Base-by-base conservation (phyloP, 2,113 vertebrate genomes). In the Cricetomys ansorgei region DNA sequence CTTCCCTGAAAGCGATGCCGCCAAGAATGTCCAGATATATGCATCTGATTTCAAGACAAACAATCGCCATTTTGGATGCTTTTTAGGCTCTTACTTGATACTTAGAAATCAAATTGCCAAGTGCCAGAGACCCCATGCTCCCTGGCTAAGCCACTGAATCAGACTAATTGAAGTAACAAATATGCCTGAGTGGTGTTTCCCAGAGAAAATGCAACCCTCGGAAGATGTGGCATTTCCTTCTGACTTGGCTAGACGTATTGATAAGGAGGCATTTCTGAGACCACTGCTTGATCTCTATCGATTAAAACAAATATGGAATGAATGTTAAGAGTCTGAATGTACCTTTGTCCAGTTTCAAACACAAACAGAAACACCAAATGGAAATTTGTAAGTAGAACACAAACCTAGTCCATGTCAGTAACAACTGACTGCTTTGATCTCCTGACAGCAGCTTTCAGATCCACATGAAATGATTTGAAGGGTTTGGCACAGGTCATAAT, bases 121-220 rank as follows among this genome's bases (percentile, higher is more conserved):
- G 59, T 83, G 94, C 97, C 95, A 90, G 96, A 95, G 95, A 96
- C 97, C 97, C 96, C 97, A 95, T 77, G 79, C 64, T 98, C 97
- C 93, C 96, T 81, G 77, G 86, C 94, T 94, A 88, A 97, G 94
- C 79, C 95, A 96, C 45, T 86, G 97, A 97, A 97, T 98, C 97
- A 98, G 98, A 83, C 23, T 72, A 97, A 97, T 97, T 97, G 98
- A 98, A 96, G 97, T 86, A 97, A 98, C 91, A 98, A 97, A 98
- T 96, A 94, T 40, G 76, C 96, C 96, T 65, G 40, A 95, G 73
- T 13, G 77, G 94, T 88, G 80, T 94, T 86, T 98, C 92, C 95
- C 85, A 72, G 50, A 90, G 95, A 97, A 97, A 96, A 98, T 48
- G 86, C 40, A 97, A 31, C 89, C 86, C 95, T 97, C 55, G 2